phyloP scores from a whole-genome alignment of 2,888 invertebrate genomes.

The Ormyrus nitidulus region DNA sequence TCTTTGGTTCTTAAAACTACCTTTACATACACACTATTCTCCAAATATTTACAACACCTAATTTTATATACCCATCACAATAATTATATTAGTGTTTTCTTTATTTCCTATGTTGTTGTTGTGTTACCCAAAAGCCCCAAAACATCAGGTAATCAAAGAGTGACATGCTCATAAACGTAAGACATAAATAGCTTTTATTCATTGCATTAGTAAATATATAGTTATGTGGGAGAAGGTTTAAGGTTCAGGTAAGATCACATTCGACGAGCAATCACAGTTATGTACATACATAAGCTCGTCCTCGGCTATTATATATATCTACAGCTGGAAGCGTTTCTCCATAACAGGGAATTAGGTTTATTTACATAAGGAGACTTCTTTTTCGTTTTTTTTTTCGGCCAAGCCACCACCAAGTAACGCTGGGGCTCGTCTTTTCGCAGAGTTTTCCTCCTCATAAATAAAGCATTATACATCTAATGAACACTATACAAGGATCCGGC shows the following conservation, averaged over 20 bases:
- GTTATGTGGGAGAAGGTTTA: conserved; percentile 4
- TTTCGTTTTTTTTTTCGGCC: background rate
- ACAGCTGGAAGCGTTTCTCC: conserved; percentile 8
- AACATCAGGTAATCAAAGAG: conserved; percentile 34
- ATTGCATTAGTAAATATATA: conserved; percentile 49
- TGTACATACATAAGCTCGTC: conserved; percentile 42
- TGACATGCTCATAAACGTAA: conserved; percentile 20
- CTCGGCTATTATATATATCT: background rate
- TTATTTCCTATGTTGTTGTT: too few species aligned
- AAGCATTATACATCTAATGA: conserved; percentile 18
- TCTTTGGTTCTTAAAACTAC: background rate
- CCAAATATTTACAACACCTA: background rate
- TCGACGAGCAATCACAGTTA: conserved; percentile 42
- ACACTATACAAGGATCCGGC: conserved; percentile 16
- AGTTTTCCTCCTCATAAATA: background rate
- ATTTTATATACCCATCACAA: background rate
- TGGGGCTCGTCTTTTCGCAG: background rate
- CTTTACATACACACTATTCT: background rate
- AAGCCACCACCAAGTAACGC: background rate
- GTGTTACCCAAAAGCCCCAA: background rate
- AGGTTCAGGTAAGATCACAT: background rate
- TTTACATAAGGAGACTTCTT: conserved; percentile 39
- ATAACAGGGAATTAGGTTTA: conserved; percentile 29
- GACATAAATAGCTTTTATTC: conserved; percentile 48
- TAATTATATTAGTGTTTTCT: too few species aligned